A percentile compares a stretch with the other conserved stretches of the same genome.
Conservation (phyloP, 2,888 invertebrate species). For the Habroteleia sp. region DNA sequence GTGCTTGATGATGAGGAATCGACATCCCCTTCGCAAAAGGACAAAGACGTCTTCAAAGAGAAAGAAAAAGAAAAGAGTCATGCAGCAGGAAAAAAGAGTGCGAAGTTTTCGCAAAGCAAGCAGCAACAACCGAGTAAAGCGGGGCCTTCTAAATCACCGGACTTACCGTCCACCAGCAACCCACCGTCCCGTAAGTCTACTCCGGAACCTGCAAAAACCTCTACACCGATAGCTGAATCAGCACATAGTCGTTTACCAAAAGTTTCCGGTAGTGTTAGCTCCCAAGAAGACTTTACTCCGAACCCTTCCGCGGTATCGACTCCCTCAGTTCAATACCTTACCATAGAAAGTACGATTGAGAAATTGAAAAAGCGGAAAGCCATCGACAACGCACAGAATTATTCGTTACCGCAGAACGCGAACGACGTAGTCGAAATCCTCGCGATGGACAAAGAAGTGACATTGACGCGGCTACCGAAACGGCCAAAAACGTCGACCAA, state of each 20-base stretch:
- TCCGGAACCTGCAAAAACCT: conserved; percentile 58
- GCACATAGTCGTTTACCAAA: conserved; percentile 24
- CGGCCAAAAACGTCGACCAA: conserved; percentile 71
- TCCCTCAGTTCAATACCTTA: conserved; percentile 70
- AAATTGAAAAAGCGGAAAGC: conserved; percentile 78
- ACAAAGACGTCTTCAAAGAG: conserved; percentile 82
- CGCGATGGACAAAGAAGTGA: conserved; percentile 84
- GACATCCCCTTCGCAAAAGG: conserved; percentile 75
- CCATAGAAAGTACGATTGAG: conserved; percentile 76
- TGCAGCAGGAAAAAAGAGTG: conserved; percentile 75
- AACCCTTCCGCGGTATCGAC: conserved; percentile 24
- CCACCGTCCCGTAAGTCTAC: conserved; percentile 65
- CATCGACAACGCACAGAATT: conserved; percentile 71
- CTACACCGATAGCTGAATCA: conserved; percentile 17
- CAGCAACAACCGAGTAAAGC: conserved; percentile 26
- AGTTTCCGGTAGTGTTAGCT: background rate
- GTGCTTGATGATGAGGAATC: conserved; percentile 84
- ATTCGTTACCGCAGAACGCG: conserved; percentile 62
- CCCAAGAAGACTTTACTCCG: conserved; percentile 29
- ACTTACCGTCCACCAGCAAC: conserved; percentile 40
- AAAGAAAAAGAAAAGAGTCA: conserved; percentile 77
- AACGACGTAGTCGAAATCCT: conserved; percentile 79
- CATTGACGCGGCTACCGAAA: conserved; percentile 83
- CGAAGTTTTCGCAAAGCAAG: conserved; percentile 71
- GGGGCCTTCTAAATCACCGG: conserved; percentile 46